A percentile compares a stretch with the other conserved stretches of the same genome.
Evolutionary conservation across 2,888 invertebrate species (phyloP).

Genomic region (Stomorhina lunata): DNA sequence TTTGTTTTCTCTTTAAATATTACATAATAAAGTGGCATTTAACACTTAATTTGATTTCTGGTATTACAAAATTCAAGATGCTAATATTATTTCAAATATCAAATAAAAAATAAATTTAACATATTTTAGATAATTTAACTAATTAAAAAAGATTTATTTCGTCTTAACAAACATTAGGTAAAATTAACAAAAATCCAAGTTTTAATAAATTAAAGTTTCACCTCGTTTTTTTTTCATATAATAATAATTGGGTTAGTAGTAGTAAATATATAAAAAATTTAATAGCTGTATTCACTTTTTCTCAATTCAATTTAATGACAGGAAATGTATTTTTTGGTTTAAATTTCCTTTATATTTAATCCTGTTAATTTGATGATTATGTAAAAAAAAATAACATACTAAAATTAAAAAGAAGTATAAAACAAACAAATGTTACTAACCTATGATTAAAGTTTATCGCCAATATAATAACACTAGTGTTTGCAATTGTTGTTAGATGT

Average conservation of each 20-base stretch:
- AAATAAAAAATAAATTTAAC: background rate
- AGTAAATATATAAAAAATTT: no score
- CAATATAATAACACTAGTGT: background rate
- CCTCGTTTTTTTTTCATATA: background rate
- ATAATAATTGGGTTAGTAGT: slow-evolving; percentile 36
- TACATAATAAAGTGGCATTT: slow-evolving; percentile 54
- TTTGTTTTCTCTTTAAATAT: slow-evolving; percentile 50
- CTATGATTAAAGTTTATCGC: slow-evolving; percentile 19
- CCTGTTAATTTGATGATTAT: slow-evolving; percentile 49
- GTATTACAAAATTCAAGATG: slow-evolving; percentile 6
- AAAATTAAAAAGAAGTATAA: background rate
- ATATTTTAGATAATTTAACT: background rate
- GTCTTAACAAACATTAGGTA: background rate
- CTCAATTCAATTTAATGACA: slow-evolving; percentile 1
- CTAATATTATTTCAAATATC: background rate
- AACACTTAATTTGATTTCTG: slow-evolving; percentile 26
- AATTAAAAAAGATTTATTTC: background rate
- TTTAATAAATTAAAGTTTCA: background rate
- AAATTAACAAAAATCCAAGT: background rate
- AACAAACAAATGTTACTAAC: slow-evolving; percentile 13
- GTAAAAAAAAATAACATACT: background rate
- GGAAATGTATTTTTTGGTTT: slow-evolving; percentile 35
- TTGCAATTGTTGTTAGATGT: slow-evolving; percentile 2
- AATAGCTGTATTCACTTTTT: background rate
- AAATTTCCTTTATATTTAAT: slow-evolving; percentile 45